A percentile compares a stretch with the other conserved stretches of the same genome.
Evolutionary conservation across 2,888 invertebrate genomes (phyloP).

Genomic region (Synergus itoensis): DNA sequence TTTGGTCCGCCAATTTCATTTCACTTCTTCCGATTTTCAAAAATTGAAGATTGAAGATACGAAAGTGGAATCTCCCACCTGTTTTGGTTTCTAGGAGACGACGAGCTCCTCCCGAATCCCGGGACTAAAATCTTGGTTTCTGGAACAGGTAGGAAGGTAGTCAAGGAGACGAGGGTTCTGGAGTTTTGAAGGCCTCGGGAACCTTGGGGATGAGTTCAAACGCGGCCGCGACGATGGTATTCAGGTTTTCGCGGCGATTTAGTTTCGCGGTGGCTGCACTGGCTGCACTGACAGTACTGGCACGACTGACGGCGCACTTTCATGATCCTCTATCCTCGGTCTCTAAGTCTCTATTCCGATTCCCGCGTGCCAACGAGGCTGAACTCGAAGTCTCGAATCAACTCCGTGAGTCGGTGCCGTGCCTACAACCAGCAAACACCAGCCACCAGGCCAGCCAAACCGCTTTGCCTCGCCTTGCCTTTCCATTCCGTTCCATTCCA

Average conservation of each 20-base stretch:
- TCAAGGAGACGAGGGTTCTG: neutral
- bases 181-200: neutral
- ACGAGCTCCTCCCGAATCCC: conserved; percentile 31
- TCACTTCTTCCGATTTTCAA: neutral
- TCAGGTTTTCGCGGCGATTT: conserved; percentile 9
- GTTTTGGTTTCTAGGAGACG: conserved; percentile 19
- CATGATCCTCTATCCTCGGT: conserved; percentile 16
- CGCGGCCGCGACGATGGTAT: conserved; percentile 8
- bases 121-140: neutral
- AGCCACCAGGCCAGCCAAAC: conserved; percentile 36
- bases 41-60: neutral
- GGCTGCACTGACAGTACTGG: conserved; percentile 38
- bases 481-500: conserved; percentile 40
- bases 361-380: conserved; percentile 40
- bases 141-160: neutral
- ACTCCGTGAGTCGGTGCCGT: conserved; percentile 20
- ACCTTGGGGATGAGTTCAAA: conserved; percentile 7
- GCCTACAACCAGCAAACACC: neutral
- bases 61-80: neutral
- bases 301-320: conserved; percentile 35
- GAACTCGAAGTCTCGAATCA: conserved; percentile 18
- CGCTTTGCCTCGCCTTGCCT: conserved; percentile 42
- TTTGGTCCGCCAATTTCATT: neutral
- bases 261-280: conserved; percentile 17
- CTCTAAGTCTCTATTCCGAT: conserved; percentile 13